Conservation (phyloP, 2,113 vertebrate species). For the Gasterosteus aculeatus region DNA sequence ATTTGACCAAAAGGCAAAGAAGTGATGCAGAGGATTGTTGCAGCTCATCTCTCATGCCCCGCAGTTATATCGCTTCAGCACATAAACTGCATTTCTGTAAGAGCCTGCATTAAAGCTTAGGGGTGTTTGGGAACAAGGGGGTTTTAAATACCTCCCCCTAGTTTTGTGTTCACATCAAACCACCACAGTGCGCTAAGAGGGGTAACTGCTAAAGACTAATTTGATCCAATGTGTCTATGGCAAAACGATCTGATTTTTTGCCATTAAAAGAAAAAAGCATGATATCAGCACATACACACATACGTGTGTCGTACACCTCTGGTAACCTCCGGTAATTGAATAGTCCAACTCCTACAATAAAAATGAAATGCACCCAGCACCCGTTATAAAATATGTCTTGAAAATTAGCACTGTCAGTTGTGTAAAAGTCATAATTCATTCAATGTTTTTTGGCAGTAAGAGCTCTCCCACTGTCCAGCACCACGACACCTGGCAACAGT, state of each 20-base stretch:
- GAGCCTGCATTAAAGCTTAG: conserved; percentile 31
- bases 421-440: conserved; percentile 50
- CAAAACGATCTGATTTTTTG: conserved; percentile 32
- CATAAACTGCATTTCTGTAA: conserved; percentile 48
- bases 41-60: conserved; percentile 58
- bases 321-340: neutral
- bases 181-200: conserved; percentile 35
- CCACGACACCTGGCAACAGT: conserved; percentile 66
- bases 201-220: conserved; percentile 60
- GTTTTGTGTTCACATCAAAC: conserved; percentile 59
- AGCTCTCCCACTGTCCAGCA: conserved; percentile 60
- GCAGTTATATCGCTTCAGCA: conserved; percentile 54
- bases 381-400: neutral
- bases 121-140: conserved; percentile 8
- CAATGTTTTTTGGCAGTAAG: conserved; percentile 22
- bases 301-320: neutral
- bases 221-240: conserved; percentile 61
- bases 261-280: neutral
- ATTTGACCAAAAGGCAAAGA: conserved; percentile 44
- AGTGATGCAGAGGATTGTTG: conserved; percentile 39
- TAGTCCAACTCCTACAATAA: neutral
- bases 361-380: neutral
- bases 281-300: neutral
- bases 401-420: neutral
- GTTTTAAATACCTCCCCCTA: conserved; percentile 12